These are phyloP conservation scores for Mycogona germanica DNA, from an alignment of 2,888 invertebrate genomes.

Conservation along the genomic window DNA sequence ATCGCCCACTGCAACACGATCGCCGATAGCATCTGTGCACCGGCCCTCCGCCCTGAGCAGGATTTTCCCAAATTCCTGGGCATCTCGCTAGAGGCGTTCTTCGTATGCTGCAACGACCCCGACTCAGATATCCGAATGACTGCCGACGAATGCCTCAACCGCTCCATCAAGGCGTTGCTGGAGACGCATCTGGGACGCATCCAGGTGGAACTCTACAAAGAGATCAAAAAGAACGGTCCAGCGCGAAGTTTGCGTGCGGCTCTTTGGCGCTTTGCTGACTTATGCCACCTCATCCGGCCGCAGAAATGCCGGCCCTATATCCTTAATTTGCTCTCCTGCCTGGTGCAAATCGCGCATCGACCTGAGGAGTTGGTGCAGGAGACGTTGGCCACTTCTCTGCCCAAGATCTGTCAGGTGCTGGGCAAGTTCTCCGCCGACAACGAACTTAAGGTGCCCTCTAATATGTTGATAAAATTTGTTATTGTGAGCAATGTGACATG, in stretches of 20 bases:
- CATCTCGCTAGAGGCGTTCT: constrained; percentile 54
- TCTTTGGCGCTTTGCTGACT: constrained; percentile 58
- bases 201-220: constrained; percentile 66
- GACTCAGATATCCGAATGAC: constrained; percentile 66
- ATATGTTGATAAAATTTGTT: too few relatives aligned
- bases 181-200: constrained; percentile 57
- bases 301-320: constrained; percentile 64
- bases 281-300: constrained; percentile 58
- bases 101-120: constrained; percentile 58
- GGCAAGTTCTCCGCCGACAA: constrained; percentile 56
- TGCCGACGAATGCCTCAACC: constrained; percentile 68
- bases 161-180: constrained; percentile 55
- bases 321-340: constrained; percentile 56
- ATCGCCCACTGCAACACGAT: constrained; percentile 56
- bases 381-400: constrained; percentile 48
- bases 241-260: constrained; percentile 60
- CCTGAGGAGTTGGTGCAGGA: constrained; percentile 59
- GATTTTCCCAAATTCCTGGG: constrained; percentile 53
- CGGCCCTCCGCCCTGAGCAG: constrained; percentile 45
- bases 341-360: constrained; percentile 55
- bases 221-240: constrained; percentile 63
- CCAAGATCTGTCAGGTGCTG: constrained; percentile 50
- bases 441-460: constrained; percentile 52
- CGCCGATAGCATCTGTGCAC: constrained; percentile 54
- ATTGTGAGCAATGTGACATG: too few relatives aligned